phyloP scores from a whole-genome alignment of 2,888 invertebrate genomes.

The Caenorhabditis angaria region DNA sequence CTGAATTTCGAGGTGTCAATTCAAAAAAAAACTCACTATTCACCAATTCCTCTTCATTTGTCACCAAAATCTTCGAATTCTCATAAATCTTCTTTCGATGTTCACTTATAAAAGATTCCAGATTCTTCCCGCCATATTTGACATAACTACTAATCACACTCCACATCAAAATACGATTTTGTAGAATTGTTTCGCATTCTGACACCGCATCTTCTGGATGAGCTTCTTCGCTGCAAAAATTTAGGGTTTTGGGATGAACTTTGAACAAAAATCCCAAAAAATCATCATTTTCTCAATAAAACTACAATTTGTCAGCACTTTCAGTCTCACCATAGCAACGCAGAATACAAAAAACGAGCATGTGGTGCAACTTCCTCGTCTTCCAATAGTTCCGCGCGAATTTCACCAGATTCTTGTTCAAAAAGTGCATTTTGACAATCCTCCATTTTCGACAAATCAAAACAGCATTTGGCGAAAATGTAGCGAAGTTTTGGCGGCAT shows the following conservation, averaged over 20 bases:
- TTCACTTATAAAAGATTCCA: conserved; percentile 14
- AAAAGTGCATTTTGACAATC: conserved; percentile 28
- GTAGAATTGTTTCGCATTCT: conserved; percentile 36
- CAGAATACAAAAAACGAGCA: conserved; percentile 48
- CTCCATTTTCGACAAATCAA: conserved; percentile 52
- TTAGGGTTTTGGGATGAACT: no score
- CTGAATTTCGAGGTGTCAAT: no score
- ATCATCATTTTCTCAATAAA: no score
- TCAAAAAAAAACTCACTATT: no score
- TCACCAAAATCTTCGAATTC: not conserved
- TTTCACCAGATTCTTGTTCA: conserved; percentile 23
- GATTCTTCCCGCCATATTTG: conserved; percentile 27
- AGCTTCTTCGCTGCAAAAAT: conserved; percentile 23
- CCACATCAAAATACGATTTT: conserved; percentile 47
- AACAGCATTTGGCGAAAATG: conserved; percentile 63
- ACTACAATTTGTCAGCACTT: no score
- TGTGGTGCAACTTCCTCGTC: conserved; percentile 24
- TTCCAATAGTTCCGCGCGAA: conserved; percentile 16
- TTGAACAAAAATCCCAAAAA: no score
- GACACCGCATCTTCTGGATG: conserved; percentile 30
- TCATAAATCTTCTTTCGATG: conserved; percentile 15
- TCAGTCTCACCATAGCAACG: conserved; percentile 38
- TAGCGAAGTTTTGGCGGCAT: conserved; percentile 38
- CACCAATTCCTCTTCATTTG: no score
- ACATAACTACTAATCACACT: conserved; percentile 34